A percentile compares a stretch with the other conserved stretches of the same genome.
Conservation (phyloP, 2,888 invertebrate genomes). For the Coenonympha arcania region DNA sequence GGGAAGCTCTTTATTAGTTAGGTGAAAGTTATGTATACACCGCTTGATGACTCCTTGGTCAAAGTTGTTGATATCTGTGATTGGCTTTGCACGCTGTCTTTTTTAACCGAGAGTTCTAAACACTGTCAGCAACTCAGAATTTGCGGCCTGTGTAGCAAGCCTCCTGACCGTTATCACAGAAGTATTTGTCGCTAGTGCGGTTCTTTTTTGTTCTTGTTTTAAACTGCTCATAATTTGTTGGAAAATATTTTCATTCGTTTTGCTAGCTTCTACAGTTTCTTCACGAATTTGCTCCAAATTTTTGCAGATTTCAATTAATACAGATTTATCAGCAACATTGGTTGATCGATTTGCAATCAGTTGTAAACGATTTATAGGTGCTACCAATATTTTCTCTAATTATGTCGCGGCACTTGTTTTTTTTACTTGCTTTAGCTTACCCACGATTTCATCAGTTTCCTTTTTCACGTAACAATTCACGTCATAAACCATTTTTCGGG, state of each 20-base stretch:
- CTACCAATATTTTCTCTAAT: neutral
- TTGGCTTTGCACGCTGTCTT: slow-evolving; percentile 25
- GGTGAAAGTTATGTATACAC: slow-evolving; percentile 36
- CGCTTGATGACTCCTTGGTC: slow-evolving; percentile 35
- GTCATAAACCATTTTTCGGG: neutral
- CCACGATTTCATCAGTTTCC: too few species aligned
- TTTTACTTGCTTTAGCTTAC: too few species aligned
- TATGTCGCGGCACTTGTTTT: too few species aligned
- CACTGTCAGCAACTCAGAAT: slow-evolving; percentile 22
- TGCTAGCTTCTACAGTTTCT: neutral
- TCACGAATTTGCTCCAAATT: neutral
- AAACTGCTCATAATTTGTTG: neutral
- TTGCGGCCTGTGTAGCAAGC: slow-evolving; percentile 16
- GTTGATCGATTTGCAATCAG: too few species aligned
- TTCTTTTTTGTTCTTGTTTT: slow-evolving; percentile 14
- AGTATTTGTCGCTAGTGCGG: slow-evolving; percentile 22
- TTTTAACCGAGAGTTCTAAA: slow-evolving; percentile 35
- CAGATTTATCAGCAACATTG: neutral
- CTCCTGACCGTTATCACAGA: slow-evolving; percentile 20
- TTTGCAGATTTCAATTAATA: neutral
- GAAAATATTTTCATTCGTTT: neutral
- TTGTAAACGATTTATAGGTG: too few species aligned
- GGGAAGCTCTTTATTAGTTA: slow-evolving; percentile 32
- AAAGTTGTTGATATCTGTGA: slow-evolving; percentile 33
- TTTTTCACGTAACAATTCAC: neutral